Base-by-base conservation (phyloP, 1,140 invertebrate species). In the Druon quercuslanigerum region DNA sequence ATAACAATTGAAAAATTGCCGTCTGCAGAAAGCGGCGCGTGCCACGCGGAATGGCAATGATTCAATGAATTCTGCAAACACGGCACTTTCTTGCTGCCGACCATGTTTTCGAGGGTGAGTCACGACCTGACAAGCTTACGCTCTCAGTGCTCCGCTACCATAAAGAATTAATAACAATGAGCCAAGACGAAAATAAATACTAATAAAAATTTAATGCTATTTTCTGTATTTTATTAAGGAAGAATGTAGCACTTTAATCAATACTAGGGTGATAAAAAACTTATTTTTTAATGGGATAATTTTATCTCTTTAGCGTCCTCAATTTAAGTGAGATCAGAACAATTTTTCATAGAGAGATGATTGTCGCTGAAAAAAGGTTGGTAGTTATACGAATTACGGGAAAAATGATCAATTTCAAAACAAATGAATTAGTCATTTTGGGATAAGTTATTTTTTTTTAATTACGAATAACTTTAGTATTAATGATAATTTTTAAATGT, bases 51-150 rank as follows among this genome's bases (percentile, higher is more conserved):
- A 88, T 86, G 87, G 85, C 86, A 86, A 88, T 88, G 86, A 88
- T 88, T 88, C 87, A 87, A 88, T 88, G 84, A 88, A 88, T 88
- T 86, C 85, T 85, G 83, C 85, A 88, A 88, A 88, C 87, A 88
- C 86, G 81, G 87, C 87, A 84, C 83, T 85, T 83, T 83, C 82
- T 81, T 80, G 79, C 71, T 74, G 77, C 60, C 74, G 72, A 20
- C 52, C 33, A 40, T 72, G 57, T 57, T 54, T 46, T 51, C 51
- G 77, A 77, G 84, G 85, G 79, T 79, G 83, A 77, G 82, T 82
- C 79, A 84, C 79, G 74, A 71, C 78, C 74, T 84, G 83, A 89
- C 87, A 89, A 84, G 87, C 86, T 87, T 88, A 89, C 84, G 85
- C 87, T 89, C 86, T 89, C 86, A 89, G 79, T 74, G 77, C 72